Percentiles rank a stretch among this genome's conserved stretches.
phyloP scores from a whole-genome alignment of 2,797 vertebrate genomes.

The Gymnocypris eckloni region DNA sequence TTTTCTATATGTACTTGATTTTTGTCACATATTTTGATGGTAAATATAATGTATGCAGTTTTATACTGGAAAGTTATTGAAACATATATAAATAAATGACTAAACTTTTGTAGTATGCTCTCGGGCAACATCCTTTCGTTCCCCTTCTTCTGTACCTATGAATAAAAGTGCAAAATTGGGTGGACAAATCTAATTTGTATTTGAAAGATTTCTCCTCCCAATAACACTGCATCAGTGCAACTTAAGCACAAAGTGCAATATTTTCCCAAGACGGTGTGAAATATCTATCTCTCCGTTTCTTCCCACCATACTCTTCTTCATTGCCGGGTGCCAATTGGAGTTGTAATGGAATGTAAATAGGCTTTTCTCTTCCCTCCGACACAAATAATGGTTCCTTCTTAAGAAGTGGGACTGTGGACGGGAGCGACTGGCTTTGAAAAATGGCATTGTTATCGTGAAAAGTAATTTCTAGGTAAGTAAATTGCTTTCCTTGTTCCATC shows the following conservation, averaged over 20 bases:
- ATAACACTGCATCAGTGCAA: slow-evolving; percentile 28
- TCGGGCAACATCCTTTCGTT: background rate
- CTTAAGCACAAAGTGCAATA: slow-evolving; percentile 13
- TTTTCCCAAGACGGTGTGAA: slow-evolving; percentile 27
- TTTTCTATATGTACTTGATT: background rate
- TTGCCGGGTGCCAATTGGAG: slow-evolving; percentile 25
- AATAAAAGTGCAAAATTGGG: background rate
- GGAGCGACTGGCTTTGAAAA: slow-evolving; percentile 52
- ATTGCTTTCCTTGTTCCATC: slow-evolving; percentile 64
- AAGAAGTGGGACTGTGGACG: slow-evolving; percentile 16
- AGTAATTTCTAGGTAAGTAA: slow-evolving; percentile 65
- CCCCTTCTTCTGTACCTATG: background rate
- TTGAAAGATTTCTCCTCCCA: background rate
- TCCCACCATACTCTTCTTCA: slow-evolving; percentile 17
- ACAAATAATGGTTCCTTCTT: slow-evolving; percentile 46
- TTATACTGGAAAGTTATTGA: background rate
- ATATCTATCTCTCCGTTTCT: slow-evolving; percentile 26
- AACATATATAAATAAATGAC: background rate
- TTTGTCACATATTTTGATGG: background rate
- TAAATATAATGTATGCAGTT: background rate
- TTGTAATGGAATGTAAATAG: slow-evolving; percentile 57
- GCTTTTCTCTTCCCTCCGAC: slow-evolving; percentile 39
- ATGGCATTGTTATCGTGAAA: slow-evolving; percentile 60
- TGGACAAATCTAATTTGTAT: background rate
- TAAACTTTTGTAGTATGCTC: background rate